Percentiles rank a stretch among this genome's conserved stretches.
phyloP scores from a whole-genome alignment of 2,113 vertebrate genomes.

The Pseudolaguvia tuberculata region DNA sequence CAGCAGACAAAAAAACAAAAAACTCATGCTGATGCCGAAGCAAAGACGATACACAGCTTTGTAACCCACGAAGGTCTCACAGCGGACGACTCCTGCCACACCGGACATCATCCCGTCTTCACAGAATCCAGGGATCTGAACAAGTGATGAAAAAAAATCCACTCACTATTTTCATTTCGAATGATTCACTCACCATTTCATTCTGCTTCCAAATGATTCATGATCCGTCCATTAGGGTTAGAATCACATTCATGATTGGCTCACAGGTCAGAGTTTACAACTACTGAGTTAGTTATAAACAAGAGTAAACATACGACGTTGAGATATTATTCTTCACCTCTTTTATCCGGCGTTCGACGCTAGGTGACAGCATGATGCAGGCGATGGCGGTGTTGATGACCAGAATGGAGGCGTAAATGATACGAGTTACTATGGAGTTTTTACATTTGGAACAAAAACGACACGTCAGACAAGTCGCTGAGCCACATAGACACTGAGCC shows the following conservation, averaged over 20 bases:
- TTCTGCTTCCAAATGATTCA: no score
- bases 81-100: conserved; percentile 65
- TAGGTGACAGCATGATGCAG: conserved; percentile 80
- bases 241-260: no score
- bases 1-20: conserved; percentile 74
- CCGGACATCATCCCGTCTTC: conserved; percentile 69
- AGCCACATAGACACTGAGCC: conserved; percentile 83
- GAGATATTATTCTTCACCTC: conserved; percentile 62
- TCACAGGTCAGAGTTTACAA: no score
- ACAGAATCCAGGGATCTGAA: conserved; percentile 90
- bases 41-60: conserved; percentile 88
- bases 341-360: conserved; percentile 78
- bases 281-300: no score
- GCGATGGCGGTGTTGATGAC: conserved; percentile 78
- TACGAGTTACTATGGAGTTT: conserved; percentile 83
- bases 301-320: no score
- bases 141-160: conserved; percentile 22
- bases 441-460: conserved; percentile 78
- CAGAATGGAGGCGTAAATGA: conserved; percentile 82
- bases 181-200: no score
- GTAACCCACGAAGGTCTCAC: conserved; percentile 83
- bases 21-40: conserved; percentile 88
- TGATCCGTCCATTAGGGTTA: no score
- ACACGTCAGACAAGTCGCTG: conserved; percentile 81
- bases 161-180: not conserved